phyloP scores from a whole-genome alignment of 2,888 invertebrate species.

The Stenolophus ochropezus region DNA sequence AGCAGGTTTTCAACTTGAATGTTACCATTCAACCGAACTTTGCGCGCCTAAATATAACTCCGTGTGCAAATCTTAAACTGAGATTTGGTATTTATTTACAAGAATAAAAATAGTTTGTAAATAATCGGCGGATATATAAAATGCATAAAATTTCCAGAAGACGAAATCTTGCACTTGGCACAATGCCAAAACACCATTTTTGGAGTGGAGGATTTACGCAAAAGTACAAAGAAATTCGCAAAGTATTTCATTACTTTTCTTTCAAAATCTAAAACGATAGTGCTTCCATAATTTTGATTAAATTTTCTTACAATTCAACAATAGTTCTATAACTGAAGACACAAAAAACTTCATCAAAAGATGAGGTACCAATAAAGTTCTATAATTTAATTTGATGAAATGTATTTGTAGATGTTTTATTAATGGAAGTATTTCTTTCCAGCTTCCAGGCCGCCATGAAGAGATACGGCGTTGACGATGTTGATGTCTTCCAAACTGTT shows the following conservation, averaged over 20 bases:
- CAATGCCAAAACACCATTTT: constrained; percentile 46
- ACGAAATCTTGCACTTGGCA: constrained; percentile 44
- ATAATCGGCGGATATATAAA: neutral
- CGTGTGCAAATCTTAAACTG: neutral
- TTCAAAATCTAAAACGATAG: no score
- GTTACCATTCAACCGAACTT: neutral
- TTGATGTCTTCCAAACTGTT: constrained; percentile 97
- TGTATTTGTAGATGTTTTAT: neutral
- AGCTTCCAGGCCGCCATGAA: constrained; percentile 92
- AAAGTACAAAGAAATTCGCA: constrained; percentile 42
- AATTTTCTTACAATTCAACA: no score
- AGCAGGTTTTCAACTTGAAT: neutral
- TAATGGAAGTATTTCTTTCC: constrained; percentile 61
- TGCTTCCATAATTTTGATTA: no score
- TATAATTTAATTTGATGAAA: constrained; percentile 29
- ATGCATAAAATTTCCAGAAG: constrained; percentile 51
- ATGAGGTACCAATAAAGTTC: constrained; percentile 12
- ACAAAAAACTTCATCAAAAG: no score
- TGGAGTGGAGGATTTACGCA: constrained; percentile 38
- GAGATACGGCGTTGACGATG: constrained; percentile 90
- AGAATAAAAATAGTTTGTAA: neutral
- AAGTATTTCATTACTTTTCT: no score
- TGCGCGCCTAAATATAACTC: neutral
- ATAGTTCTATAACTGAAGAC: no score
- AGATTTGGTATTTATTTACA: neutral